These are phyloP conservation scores for Mastomys coucha DNA, from an alignment of 2,113 vertebrate species.

Conservation along the genomic window DNA sequence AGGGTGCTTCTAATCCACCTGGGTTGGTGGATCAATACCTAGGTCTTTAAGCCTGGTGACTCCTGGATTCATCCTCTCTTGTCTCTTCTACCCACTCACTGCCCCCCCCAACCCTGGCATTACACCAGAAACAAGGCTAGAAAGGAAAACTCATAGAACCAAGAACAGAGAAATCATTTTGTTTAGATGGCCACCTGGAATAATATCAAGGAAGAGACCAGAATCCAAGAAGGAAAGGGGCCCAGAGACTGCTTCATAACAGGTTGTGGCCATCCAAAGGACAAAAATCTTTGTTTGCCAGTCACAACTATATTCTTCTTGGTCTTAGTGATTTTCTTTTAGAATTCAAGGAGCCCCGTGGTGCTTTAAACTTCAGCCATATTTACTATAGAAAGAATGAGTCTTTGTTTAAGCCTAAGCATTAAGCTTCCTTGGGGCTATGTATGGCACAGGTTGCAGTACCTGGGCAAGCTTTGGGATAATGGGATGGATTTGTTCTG, in stretches of 20 bases:
- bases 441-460: not conserved
- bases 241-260: not conserved
- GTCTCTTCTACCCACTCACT: not conserved
- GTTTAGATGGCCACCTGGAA: not conserved
- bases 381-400: not conserved
- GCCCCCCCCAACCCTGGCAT: not conserved
- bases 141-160: not conserved
- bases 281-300: not conserved
- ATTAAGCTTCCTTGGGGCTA: not conserved
- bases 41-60: not conserved
- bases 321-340: conserved; percentile 7
- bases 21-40: not conserved
- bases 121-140: not conserved
- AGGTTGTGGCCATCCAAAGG: not conserved
- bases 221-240: not conserved
- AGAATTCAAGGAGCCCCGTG: not conserved
- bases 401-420: conserved; percentile 4
- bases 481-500: not conserved
- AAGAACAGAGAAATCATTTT: not conserved
- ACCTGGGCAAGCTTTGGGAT: not conserved
- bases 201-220: not conserved
- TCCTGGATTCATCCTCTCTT: not conserved
- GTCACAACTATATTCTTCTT: not conserved
- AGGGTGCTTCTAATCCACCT: fast-evolving
- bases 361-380: not conserved